Evolutionary conservation across 1,140 invertebrate species (phyloP), one percentile per base, ranked within the genome.

Genomic region (Dicyema japonicum): DNA sequence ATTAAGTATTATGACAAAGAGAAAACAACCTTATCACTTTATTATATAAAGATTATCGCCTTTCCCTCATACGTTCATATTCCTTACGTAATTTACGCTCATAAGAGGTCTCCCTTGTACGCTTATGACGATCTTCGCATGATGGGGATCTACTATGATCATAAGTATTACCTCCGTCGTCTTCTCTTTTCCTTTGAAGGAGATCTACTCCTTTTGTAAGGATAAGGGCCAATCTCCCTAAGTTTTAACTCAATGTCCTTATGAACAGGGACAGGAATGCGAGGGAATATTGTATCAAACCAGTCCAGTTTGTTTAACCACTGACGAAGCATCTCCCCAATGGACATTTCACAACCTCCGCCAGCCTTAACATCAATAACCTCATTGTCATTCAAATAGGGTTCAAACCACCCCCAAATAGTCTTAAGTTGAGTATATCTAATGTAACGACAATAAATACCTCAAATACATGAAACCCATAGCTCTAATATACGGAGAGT

Each of bases 191-290:
- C n/a, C n/a, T n/a, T n/a, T n/a, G n/a, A n/a, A n/a, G n/a, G n/a
- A n/a, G n/a, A 27, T 7, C 5, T 11, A 24, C 24, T 27, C 14
- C 15, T 30, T 26, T 7, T 29, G 12, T 2, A 34, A 35, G 2
- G 34, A 26, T 6, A n/a, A n/a, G n/a, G n/a, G n/a, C n/a, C n/a
- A n/a, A n/a, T n/a, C n/a, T 36, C 32, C 27, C 38, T 37, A 29
- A 47, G 18, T 24, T 46, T 43, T 11, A 36, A 29, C 24, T 44
- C 41, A 6, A 53, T 36, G 25, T 39, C 36, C 40, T 63, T 78
- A 52, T 94, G 78, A 38, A 92, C 85, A 9, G 82, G 82, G 18
- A 97, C 82, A n/a, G 88, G 85, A 50, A 97, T 94, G 34, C 88
- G 60, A 1, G 88, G 88, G 46, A 97, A 97, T 8, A 94, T 56